Evolutionary conservation across 2,797 vertebrate species (phyloP), one percentile per base, ranked within the genome.

Genomic region (Paedocypris micromegethes): DNA sequence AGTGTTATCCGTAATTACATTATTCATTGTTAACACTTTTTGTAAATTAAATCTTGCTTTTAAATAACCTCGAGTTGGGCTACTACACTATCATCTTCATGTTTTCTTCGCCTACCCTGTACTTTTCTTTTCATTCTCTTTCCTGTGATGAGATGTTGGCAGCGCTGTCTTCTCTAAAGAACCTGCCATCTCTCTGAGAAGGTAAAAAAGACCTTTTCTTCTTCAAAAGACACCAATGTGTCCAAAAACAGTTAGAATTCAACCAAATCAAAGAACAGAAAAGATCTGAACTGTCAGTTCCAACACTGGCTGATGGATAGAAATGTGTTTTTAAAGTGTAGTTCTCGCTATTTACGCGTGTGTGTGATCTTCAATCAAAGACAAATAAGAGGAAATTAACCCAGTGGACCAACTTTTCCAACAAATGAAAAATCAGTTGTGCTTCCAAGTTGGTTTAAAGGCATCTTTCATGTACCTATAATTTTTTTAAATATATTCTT

Each of bases 61-160:
- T 42, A 38, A 6, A 41, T 57, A 56, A 56, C 43, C 3, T 42
- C 5, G 3, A 6, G 9, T n/a, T 48, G 37, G 5, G 46, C 8
- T 61, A 61, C 8, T 62, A 40, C n/a, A 53, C 6, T 4, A 47
- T 9, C 3, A 53, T 3, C 3, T 6, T 5, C 3, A 37, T 42
- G 37, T 55, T 66, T 47, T 9, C 7, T 41, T 8, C 9, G 46
- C 8, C 46, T 39, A 43, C 1, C 6, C 50, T 67, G 52, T 59
- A 47, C 42, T 9, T 9, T 48, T 61, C 58, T 52, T 66, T 44
- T 79, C 73, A 78, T 78, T 79, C 73, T 80, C 74, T 78, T 86
- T 80, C 80, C 81, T 64, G 69, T 81, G 81, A 85, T 80, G 83
- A 85, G 83, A 80, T 69, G 67, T 80, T 82, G 84, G 85, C 86